Conservation (phyloP, 1,140 invertebrate genomes). For the Drosophila lacertosa region DNA sequence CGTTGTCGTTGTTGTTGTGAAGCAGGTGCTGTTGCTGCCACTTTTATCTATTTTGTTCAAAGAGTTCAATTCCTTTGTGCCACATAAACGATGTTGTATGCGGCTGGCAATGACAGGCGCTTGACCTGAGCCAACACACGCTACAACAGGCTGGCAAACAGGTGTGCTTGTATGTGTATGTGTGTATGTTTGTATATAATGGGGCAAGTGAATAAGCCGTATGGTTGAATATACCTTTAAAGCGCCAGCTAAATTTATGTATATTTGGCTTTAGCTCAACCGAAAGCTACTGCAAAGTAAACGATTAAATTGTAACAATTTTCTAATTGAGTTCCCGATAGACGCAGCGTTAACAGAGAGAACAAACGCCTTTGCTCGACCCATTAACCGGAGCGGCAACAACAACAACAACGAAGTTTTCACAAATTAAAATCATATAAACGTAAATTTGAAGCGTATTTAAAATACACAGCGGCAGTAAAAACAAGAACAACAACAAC, state of each 20-base stretch:
- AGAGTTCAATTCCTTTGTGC: constrained; percentile 67
- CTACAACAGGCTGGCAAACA: constrained; percentile 3
- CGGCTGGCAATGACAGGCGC: constrained; percentile 36
- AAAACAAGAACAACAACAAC: constrained; percentile 21
- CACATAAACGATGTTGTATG: constrained; percentile 47
- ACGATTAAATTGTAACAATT: constrained; percentile 48
- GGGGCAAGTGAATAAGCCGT: background rate
- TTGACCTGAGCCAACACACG: constrained; percentile 22
- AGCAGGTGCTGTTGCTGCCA: background rate
- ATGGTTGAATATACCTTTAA: background rate
- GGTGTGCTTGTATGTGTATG: constrained; percentile 5
- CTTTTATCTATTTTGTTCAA: constrained; percentile 20
- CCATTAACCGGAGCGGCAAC: constrained; percentile 3
- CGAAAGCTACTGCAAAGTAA: constrained; percentile 1
- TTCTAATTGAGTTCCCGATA: constrained; percentile 63
- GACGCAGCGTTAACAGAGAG: constrained; percentile 26
- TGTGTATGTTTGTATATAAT: constrained; percentile 4
- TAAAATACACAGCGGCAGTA: constrained; percentile 58
- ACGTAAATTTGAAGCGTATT: constrained; percentile 79
- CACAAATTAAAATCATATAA: constrained; percentile 72
- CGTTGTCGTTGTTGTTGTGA: constrained; percentile 7
- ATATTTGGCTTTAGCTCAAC: background rate
- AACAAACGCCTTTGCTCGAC: constrained; percentile 15
- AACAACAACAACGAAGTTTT: constrained; percentile 21
- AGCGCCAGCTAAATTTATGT: background rate